These are phyloP conservation scores for Cotesia vestalis DNA, from an alignment of 1,140 invertebrate species.

Conservation along the genomic window DNA sequence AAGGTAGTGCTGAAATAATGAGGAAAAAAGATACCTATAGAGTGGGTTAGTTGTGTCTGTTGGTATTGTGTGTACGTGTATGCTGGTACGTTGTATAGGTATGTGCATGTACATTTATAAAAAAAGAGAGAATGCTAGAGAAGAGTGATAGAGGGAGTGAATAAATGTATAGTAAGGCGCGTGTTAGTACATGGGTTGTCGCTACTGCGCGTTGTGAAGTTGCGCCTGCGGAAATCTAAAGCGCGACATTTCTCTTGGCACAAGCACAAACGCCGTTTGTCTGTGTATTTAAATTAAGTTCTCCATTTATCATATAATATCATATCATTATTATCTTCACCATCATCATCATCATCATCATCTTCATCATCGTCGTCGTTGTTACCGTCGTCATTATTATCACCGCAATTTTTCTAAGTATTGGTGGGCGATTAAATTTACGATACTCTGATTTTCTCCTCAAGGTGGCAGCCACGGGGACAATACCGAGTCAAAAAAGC, in stretches of 20 bases:
- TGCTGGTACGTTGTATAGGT: neutral
- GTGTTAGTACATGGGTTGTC: constrained; percentile 3
- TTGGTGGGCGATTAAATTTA: neutral
- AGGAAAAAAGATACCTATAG: neutral
- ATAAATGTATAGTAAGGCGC: constrained; percentile 5
- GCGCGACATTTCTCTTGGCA: constrained; percentile 29
- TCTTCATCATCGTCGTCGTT: neutral
- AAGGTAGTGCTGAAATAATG: too few relatives aligned
- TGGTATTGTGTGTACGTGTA: neutral
- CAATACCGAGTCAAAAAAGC: neutral
- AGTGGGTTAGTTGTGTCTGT: neutral
- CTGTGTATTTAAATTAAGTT: neutral
- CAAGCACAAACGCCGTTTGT: neutral
- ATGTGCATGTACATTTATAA: neutral
- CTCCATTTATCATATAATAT: neutral
- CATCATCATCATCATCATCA: neutral
- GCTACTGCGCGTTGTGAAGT: constrained; percentile 14
- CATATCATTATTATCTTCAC: neutral
- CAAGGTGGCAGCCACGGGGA: neutral
- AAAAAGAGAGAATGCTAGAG: neutral
- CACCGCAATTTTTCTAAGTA: neutral
- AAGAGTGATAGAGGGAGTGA: neutral
- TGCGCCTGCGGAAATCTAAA: constrained; percentile 25
- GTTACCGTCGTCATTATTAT: too few relatives aligned
- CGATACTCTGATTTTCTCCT: neutral